phyloP scores from a whole-genome alignment of 2,888 invertebrate species.

The Ennomos erosarius region DNA sequence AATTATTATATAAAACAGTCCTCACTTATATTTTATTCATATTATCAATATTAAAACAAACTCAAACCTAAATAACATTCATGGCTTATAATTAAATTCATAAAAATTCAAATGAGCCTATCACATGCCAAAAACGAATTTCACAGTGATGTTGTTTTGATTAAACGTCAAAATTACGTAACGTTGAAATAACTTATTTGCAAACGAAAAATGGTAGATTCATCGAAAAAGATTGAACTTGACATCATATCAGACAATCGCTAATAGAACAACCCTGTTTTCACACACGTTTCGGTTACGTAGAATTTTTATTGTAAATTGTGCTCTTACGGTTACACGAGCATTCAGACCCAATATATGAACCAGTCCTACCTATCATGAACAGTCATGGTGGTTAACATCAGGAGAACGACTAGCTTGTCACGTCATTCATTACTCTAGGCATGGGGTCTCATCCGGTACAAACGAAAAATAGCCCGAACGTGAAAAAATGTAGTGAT shows the following conservation, averaged over 20 bases:
- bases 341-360: neutral
- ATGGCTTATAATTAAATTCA: conserved; percentile 19
- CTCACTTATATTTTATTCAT: too few relatives aligned
- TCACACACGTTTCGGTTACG: conserved; percentile 14
- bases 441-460: too few relatives aligned
- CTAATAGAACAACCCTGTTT: conserved; percentile 36
- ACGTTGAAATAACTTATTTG: conserved; percentile 25
- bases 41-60: conserved; percentile 1
- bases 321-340: neutral
- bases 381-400: too few relatives aligned
- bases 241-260: conserved; percentile 35
- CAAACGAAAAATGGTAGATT: conserved; percentile 17
- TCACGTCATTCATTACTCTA: too few relatives aligned
- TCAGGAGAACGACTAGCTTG: too few relatives aligned
- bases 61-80: conserved; percentile 22
- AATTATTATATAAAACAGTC: too few relatives aligned
- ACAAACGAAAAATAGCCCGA: too few relatives aligned
- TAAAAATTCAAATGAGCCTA: conserved; percentile 25
- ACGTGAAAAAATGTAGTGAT: too few relatives aligned
- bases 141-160: conserved; percentile 28
- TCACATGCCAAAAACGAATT: conserved; percentile 25
- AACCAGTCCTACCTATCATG: neutral
- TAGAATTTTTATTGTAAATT: too few relatives aligned
- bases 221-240: conserved; percentile 39
- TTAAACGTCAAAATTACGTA: conserved; percentile 35